Evolutionary conservation across 2,113 vertebrate genomes (phyloP), one percentile per base, ranked within the genome.

Genomic region (Sinocyclocheilus rhinocerous): DNA sequence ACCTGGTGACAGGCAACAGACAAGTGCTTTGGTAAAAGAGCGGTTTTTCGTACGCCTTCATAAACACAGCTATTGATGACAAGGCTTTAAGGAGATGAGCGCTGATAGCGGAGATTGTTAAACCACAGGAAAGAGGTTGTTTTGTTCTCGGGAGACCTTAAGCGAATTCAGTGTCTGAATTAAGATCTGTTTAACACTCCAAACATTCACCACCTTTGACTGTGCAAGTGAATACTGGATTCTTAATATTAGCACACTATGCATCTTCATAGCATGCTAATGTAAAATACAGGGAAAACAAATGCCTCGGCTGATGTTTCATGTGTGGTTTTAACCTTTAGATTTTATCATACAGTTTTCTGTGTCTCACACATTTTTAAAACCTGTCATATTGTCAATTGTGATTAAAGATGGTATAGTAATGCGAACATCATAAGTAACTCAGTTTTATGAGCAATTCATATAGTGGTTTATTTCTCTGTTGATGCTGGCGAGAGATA

Each of bases 1-100:
- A 70, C 59, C 81, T 84, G 75, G 55, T 87, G 86, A 89, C 65
- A 79, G 45, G 65, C 55, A 48, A 79, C 83, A 85, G 78, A 79
- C 81, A 55, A 70, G 72, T 1, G 45, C 63, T 85, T 85, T 81
- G 50, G 73, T 33, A 82, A 87, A n/a, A 29, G 26, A 61, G 16
- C n/a, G 6, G 18, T 70, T 59, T 72, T 88, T 85, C 15, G 42
- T 63, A 78, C 45, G 78, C 42, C 72, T 72, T 36, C 22, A 70
- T 55, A 59, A 61, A 84, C 73, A 81, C 13, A 29, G 73, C 18
- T 67, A 50, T 57, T 84, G 55, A 82, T 78, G 73, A 81, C 76
- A 84, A 70, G 61, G 39, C 75, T 45, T 61, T 81, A 18, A 78
- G 18, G 57, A 89, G 85, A 85, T 78, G 61, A 85, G 65, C 24